phyloP scores from a whole-genome alignment of 92 coral and sea anemone species.

The Bergia sp. region DNA sequence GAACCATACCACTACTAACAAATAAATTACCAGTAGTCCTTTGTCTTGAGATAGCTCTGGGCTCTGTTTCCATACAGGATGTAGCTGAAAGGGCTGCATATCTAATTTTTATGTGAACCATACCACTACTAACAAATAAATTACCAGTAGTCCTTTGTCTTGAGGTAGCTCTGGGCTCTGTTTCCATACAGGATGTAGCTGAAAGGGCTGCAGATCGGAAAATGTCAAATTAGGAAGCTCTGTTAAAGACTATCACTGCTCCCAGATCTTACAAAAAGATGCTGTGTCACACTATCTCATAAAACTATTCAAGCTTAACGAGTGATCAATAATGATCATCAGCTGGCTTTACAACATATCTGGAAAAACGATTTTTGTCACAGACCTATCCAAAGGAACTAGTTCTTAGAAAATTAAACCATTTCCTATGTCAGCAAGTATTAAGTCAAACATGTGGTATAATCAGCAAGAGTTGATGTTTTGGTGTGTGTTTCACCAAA shows the following conservation, averaged over 20 bases:
- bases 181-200: conserved; percentile 90
- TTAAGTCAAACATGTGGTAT: too few relatives aligned
- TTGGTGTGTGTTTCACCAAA: too few relatives aligned
- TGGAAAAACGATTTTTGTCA: too few relatives aligned
- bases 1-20: not conserved
- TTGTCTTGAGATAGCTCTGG: conserved; percentile 80
- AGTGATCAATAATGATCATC: too few relatives aligned
- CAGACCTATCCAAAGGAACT: too few relatives aligned
- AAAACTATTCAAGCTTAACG: not conserved
- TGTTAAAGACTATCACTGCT: not conserved
- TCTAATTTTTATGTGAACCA: not conserved
- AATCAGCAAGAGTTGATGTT: too few relatives aligned
- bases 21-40: conserved; percentile 60
- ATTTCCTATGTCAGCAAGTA: too few relatives aligned
- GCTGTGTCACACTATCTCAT: not conserved
- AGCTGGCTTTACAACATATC: too few relatives aligned
- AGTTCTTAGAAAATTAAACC: too few relatives aligned
- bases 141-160: conserved; percentile 68
- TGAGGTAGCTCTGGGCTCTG: conserved; percentile 90
- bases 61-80: conserved; percentile 96
- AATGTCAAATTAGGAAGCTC: not conserved
- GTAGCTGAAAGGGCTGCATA: conserved; percentile 55
- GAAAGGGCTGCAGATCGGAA: conserved; percentile 68
- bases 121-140: conserved; percentile 21
- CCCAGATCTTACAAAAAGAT: not conserved